Evolutionary conservation across 2,888 invertebrate species (phyloP), one percentile per base, ranked within the genome.

Genomic region (Itoplectis maculator): DNA sequence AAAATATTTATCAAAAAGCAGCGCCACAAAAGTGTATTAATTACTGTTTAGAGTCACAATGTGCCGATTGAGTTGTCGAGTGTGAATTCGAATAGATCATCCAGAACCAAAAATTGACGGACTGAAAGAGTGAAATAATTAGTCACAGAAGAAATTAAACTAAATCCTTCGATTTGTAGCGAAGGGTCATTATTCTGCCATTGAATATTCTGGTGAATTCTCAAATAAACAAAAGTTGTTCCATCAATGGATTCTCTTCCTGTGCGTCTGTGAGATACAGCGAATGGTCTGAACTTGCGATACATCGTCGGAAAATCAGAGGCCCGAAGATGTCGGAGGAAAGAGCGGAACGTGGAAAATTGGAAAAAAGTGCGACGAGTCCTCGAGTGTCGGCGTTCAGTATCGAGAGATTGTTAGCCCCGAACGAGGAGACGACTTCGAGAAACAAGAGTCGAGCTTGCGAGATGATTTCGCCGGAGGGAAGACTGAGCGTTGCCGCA

Each of bases 361-460:
- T 82, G 66, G 86, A 69, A 35, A 86, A 86, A 47, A 76, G 85
- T 23, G 80, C 63, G 4, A 84, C 87, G 54, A 85, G 77, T 77
- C 72, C 88, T 4, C 90, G 86, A 82, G 82, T 87, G 49, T 87
- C 89, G 45, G 88, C 90, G n/a, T 92, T 92, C 75, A 92, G 92
- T 69, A 92, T 92, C 76, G 92, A 92, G 74, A 89, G 92, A 84
- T 84, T 92, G 49, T 84, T 92, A 69, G 92, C 91, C 9, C 91
- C 91, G 1, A 86, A 83, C 37, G 87, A 87, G 51, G 88, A 86
- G 51, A 79, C 77, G 51, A 80, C 78, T 9, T 80, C 61, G 80
- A 81, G 13, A 83, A 86, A n/a, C 76, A 83, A 18, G 73, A 59
- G 47, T 79, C 79, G 9, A 51, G 79, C 20, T 51, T 79, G 4